Conservation (phyloP, 2,113 vertebrate genomes). For the Excalfactoria chinensis region DNA sequence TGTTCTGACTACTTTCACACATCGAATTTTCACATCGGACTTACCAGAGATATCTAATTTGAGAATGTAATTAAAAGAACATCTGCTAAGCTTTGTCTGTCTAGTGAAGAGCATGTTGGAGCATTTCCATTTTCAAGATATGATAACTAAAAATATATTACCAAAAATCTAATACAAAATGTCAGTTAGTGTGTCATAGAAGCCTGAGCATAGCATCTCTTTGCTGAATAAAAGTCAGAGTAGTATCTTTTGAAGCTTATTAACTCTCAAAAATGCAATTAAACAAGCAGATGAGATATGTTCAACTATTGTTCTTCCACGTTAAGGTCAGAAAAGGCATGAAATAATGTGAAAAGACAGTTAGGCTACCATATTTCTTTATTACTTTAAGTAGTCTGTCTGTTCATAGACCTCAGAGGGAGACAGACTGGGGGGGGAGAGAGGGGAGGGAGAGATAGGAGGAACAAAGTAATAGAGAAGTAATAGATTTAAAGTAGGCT, state of each 20-base stretch:
- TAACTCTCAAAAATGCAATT: neutral
- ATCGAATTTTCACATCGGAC: neutral
- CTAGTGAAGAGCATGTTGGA: neutral
- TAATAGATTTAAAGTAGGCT: neutral
- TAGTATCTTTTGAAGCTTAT: neutral
- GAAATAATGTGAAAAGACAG: neutral
- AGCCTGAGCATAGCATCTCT: neutral
- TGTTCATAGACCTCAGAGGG: neutral
- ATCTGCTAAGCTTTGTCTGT: neutral
- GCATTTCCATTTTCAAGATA: neutral
- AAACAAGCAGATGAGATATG: neutral
- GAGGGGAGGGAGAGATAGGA: too few species aligned
- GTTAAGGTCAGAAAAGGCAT: neutral
- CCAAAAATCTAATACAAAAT: neutral
- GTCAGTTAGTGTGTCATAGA: neutral
- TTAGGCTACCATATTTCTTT: neutral
- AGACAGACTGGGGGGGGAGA: neutral
- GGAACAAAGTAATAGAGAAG: neutral
- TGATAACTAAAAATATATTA: neutral
- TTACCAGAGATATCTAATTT: neutral
- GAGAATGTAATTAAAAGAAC: neutral
- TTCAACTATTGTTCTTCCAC: neutral
- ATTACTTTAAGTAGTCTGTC: too few species aligned
- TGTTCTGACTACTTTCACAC: neutral
- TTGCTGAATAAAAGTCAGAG: neutral